A percentile compares a stretch with the other conserved stretches of the same genome.
Evolutionary conservation across 2,113 vertebrate genomes (phyloP).

Genomic region (Dromas ardeola): DNA sequence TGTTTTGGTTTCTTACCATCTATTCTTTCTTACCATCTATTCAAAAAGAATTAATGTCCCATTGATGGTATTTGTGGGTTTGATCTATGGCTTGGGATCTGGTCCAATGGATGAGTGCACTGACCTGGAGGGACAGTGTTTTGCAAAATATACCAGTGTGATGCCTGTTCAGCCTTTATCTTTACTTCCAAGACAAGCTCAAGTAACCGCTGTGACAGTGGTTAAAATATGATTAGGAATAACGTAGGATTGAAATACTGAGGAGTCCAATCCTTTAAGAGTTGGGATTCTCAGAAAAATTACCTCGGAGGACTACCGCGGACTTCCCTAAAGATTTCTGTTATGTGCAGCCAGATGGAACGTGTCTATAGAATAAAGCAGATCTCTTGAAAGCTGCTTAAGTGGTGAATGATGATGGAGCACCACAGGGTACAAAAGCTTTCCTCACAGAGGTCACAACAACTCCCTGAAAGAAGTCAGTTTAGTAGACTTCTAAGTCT

Average conservation of each 20-base stretch:
- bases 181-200: neutral
- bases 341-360: neutral
- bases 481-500: neutral
- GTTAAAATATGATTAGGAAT: neutral
- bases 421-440: neutral
- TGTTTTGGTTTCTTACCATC: neutral
- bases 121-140: neutral
- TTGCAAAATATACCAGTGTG: neutral
- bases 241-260: neutral
- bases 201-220: neutral
- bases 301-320: neutral
- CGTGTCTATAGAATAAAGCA: neutral
- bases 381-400: neutral
- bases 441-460: neutral
- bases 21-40: neutral
- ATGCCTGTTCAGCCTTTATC: neutral
- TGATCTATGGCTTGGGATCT: neutral
- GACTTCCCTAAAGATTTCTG: neutral
- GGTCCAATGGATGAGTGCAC: neutral
- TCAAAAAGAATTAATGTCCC: neutral
- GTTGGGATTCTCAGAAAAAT: neutral
- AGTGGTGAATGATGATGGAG: neutral
- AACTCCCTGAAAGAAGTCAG: neutral
- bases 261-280: neutral
- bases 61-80: neutral